Percentiles rank a stretch among this genome's conserved stretches.
These are phyloP conservation scores for Dynastes grantii DNA, from an alignment of 2,888 invertebrate species.

Conservation along the genomic window DNA sequence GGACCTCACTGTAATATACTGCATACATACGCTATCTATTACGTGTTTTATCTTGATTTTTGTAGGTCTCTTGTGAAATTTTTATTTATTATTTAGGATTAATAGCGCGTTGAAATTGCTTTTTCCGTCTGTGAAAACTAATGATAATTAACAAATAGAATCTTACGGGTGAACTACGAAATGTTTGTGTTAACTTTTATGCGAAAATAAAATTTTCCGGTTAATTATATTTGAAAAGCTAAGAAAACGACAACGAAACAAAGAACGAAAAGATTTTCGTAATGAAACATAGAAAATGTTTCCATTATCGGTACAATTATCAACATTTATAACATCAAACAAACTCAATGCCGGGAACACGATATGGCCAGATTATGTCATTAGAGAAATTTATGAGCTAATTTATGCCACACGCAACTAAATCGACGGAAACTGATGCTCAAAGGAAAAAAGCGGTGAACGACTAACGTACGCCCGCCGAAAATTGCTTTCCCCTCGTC, in stretches of 20 bases:
- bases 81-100: too few relatives aligned
- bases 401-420: conserved; percentile 47
- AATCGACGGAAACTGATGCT: conserved; percentile 40
- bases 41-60: too few relatives aligned
- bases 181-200: too few relatives aligned
- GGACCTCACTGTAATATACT: too few relatives aligned
- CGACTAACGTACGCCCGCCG: conserved; percentile 13
- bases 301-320: conserved; percentile 46
- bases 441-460: conserved; percentile 22
- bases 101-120: too few relatives aligned
- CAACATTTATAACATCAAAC: conserved; percentile 48
- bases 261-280: conserved; percentile 18
- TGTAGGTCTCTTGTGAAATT: too few relatives aligned
- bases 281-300: conserved; percentile 33
- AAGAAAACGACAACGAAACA: conserved; percentile 27
- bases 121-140: too few relatives aligned
- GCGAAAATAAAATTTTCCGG: background rate
- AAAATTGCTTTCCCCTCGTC: conserved; percentile 32
- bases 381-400: conserved; percentile 49
- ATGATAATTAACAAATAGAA: too few relatives aligned
- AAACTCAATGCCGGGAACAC: conserved; percentile 40
- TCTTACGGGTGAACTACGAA: too few relatives aligned
- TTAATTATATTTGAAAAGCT: conserved; percentile 27
- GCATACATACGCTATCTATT: too few relatives aligned
- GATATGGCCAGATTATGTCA: conserved; percentile 49